phyloP scores from a whole-genome alignment of 1,140 invertebrate genomes.

The Drosophila orosa region DNA sequence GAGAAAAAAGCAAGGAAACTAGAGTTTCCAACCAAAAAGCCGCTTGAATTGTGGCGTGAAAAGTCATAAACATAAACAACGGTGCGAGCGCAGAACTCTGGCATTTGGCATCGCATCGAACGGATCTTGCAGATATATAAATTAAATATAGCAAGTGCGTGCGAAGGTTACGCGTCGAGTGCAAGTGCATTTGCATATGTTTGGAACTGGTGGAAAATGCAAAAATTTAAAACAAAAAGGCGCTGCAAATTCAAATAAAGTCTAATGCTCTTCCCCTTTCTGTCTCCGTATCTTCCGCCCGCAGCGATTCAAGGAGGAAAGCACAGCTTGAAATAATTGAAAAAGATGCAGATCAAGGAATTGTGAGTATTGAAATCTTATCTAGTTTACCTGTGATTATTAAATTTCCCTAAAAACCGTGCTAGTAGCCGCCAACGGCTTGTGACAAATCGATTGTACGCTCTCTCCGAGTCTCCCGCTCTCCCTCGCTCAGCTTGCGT shows the following conservation, averaged over 20 bases:
- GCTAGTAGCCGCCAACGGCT: slow-evolving; percentile 52
- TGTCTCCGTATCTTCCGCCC: slow-evolving; percentile 12
- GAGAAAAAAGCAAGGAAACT: slow-evolving; percentile 36
- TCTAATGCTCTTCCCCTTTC: slow-evolving; percentile 24
- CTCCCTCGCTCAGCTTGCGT: slow-evolving; percentile 5
- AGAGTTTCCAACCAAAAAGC: slow-evolving; percentile 27
- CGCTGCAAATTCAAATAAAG: slow-evolving; percentile 46
- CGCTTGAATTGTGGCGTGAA: slow-evolving; percentile 7
- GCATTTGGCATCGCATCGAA: slow-evolving; percentile 17
- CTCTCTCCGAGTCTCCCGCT: slow-evolving; percentile 34
- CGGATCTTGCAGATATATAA: slow-evolving; percentile 29
- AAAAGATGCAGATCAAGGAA: slow-evolving; percentile 78
- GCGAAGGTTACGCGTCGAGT: slow-evolving; percentile 45
- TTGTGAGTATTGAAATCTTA: slow-evolving; percentile 60
- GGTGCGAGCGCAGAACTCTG: slow-evolving; percentile 7
- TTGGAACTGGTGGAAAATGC: slow-evolving; percentile 21
- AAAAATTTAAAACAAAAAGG: slow-evolving; percentile 25
- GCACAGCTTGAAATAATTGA: slow-evolving; percentile 47
- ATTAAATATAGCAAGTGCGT: slow-evolving; percentile 55
- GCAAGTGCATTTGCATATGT: slow-evolving; percentile 42
- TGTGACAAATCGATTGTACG: slow-evolving; percentile 77
- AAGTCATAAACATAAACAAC: slow-evolving; percentile 15
- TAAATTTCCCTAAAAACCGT: slow-evolving; percentile 37
- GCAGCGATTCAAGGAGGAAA: slow-evolving; percentile 53
- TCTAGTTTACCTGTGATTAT: slow-evolving; percentile 18